Evolutionary conservation across 2,888 invertebrate genomes (phyloP).

Genomic region (Lordiphosa andalusiaca): DNA sequence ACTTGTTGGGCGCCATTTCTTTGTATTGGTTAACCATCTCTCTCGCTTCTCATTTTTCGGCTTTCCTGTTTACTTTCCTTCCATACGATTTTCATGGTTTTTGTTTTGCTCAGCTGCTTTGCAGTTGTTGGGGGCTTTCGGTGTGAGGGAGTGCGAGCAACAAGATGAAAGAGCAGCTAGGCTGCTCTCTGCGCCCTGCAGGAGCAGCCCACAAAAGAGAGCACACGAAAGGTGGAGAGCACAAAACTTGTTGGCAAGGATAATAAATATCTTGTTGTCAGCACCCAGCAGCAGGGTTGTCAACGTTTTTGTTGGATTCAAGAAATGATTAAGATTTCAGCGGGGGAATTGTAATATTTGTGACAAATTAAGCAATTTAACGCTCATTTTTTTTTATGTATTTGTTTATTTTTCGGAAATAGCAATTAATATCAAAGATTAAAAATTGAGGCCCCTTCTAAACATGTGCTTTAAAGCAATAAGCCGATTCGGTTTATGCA

Average conservation of each 20-base stretch:
- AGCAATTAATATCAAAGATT: no score
- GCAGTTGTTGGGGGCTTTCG: neutral
- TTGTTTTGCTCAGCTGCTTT: slow-evolving; percentile 70
- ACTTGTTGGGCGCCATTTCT: slow-evolving; percentile 30
- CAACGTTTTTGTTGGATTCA: slow-evolving; percentile 13
- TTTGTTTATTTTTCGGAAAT: no score
- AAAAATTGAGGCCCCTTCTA: no score
- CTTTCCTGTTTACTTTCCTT: slow-evolving; percentile 45
- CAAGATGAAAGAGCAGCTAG: neutral
- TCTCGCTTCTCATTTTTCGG: slow-evolving; percentile 13
- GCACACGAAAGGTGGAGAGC: slow-evolving; percentile 30
- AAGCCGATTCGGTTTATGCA: no score
- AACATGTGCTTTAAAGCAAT: no score
- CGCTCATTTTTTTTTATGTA: no score
- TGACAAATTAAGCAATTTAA: no score
- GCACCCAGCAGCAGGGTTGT: slow-evolving; percentile 32
- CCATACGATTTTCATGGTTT: slow-evolving; percentile 39
- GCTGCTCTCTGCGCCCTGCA: no score
- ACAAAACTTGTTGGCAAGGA: slow-evolving; percentile 61
- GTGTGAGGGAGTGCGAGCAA: neutral
- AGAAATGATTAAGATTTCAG: slow-evolving; percentile 7
- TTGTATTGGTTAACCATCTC: slow-evolving; percentile 18
- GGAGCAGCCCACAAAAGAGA: slow-evolving; percentile 2
- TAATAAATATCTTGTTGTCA: slow-evolving; percentile 38
- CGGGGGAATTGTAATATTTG: neutral